Conservation (phyloP, 2,113 vertebrate genomes). For the Guaruba guarouba region DNA sequence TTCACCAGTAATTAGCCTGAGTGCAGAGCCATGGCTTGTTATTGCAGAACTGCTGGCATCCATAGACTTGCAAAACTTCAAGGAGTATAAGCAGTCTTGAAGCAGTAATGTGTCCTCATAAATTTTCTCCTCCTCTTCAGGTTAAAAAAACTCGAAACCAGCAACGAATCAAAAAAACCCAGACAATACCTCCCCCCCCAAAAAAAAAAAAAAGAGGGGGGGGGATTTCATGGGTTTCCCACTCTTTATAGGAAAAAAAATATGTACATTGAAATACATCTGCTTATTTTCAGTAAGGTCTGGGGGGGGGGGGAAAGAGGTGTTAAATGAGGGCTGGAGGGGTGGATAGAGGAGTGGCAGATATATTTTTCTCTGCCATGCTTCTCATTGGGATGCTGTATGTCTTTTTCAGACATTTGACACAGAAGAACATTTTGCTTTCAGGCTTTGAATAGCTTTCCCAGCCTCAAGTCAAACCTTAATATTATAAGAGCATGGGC, state of each 20-base stretch:
- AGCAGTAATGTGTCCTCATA: not conserved
- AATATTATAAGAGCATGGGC: not conserved
- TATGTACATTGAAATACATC: not conserved
- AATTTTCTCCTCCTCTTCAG: not conserved
- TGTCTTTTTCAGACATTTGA: not conserved
- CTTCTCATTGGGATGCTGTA: not conserved
- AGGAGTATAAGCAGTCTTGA: not conserved
- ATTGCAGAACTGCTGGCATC: not conserved
- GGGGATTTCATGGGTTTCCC: not conserved
- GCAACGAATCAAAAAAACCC: not conserved
- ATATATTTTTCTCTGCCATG: not conserved
- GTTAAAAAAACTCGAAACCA: not conserved
- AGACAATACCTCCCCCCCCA: no score
- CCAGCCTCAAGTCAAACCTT: slow-evolving; percentile 37
- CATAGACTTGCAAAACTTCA: not conserved
- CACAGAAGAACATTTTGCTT: not conserved
- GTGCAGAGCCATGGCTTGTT: not conserved
- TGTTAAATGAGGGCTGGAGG: not conserved
- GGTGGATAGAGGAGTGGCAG: not conserved
- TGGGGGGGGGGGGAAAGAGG: not conserved
- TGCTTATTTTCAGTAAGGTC: not conserved
- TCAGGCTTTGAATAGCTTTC: not conserved
- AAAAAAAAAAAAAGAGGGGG: not conserved
- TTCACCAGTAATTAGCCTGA: not conserved
- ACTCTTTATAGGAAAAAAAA: not conserved